Evolutionary conservation across 37 sponge, comb jelly and placozoan species (phyloP).

Genomic region (Beroe forskalii): DNA sequence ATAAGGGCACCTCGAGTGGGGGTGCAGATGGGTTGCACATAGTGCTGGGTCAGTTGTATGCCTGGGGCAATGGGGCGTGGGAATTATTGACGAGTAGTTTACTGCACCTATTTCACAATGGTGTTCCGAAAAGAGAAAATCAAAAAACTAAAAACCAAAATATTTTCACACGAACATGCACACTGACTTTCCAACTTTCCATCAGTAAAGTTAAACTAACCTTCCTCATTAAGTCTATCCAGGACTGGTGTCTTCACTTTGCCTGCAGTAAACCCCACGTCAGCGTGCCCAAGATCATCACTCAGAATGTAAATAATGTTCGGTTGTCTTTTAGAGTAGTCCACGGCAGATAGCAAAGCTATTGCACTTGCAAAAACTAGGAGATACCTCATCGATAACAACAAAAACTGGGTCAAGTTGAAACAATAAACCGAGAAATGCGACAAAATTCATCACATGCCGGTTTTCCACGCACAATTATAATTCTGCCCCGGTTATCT

Average conservation of each 20-base stretch:
- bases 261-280: conserved; percentile 34
- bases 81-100: neutral
- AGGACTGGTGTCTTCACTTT: neutral
- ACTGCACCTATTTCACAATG: neutral
- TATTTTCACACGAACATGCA: too few species aligned
- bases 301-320: conserved; percentile 34
- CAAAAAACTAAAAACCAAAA: too few species aligned
- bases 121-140: neutral
- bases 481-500: too few species aligned
- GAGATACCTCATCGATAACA: too few species aligned
- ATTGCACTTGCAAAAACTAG: neutral
- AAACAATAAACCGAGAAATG: too few species aligned
- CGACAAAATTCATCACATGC: too few species aligned
- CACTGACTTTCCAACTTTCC: neutral
- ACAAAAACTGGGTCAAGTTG: too few species aligned
- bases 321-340: neutral
- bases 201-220: neutral
- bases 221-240: neutral
- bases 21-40: conserved; percentile 54
- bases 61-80: neutral
- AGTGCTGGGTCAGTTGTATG: conserved; percentile 44
- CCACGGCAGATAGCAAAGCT: neutral
- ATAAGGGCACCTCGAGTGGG: conserved; percentile 60
- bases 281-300: conserved; percentile 46
- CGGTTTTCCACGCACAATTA: too few species aligned